Evolutionary conservation across 2,113 vertebrate species (phyloP), one percentile per base, ranked within the genome.

Genomic region (Cinclus cinclus): DNA sequence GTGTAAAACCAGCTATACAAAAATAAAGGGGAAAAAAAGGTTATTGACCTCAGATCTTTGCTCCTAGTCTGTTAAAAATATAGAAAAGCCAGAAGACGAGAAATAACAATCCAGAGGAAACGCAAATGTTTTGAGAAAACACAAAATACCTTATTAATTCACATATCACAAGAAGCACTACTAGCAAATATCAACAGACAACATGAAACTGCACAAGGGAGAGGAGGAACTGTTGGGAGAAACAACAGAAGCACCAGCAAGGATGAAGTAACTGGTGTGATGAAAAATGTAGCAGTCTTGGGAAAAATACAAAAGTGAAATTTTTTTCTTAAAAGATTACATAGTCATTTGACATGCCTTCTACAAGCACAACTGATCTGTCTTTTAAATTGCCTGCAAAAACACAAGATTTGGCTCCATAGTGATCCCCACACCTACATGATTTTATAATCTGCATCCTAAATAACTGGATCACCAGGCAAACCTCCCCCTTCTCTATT

Each of bases 391-490:
- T n/a, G n/a, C 81, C 70, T 90, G 73, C 50, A 80, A 86, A 92
- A 93, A 35, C 33, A 3, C 23, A 78, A 80, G 88, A 58, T 95
- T 85, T 92, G 90, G 67, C 85, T 96, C 79, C 71, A 75, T 2
- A 56, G 71, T 15, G 24, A 77, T 85, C 70, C 85, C 71, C 73
- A 88, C 85, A 96, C 88, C 88, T 88, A 93, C 79, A 62, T 2
- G 3, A 68, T 86, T 94, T 92, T 82, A 81, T 83, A 92, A 87
- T 87, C 52, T 80, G 56, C 73, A 83, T 60, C 22, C 8, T 85
- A 90, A 95, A 78, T 78, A 93, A 96, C 74, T 49, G 76, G 92
- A 96, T 96, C 85, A 87, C 76, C 79, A 95, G 88, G 85, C 95
- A 95, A 95, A 89, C 91, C 85, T 94, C 87, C 79, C 39, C 70